Evolutionary conservation across 1,140 invertebrate genomes (phyloP).

Genomic region (Calycopis cecrops): DNA sequence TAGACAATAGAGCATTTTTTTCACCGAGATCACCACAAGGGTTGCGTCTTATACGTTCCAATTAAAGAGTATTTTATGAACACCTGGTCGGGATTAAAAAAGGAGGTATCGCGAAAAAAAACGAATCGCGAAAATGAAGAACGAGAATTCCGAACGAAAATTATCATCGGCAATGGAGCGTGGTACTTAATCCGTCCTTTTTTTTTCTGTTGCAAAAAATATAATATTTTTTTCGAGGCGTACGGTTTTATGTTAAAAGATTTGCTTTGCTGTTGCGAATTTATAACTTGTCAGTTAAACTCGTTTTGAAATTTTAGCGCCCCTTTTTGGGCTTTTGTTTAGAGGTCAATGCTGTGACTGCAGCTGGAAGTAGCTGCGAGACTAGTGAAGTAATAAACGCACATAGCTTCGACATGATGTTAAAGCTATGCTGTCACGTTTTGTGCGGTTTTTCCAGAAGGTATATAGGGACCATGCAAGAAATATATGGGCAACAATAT

Average conservation of each 20-base stretch:
- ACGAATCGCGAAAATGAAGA: constrained; percentile 1
- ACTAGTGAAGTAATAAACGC: too few relatives aligned
- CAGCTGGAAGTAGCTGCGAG: too few relatives aligned
- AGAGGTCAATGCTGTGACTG: too few relatives aligned
- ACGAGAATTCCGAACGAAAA: constrained; percentile 31
- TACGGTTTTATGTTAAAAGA: constrained; percentile 13
- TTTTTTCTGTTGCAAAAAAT: neutral
- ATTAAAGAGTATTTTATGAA: constrained; percentile 51
- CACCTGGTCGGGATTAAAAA: constrained; percentile 37
- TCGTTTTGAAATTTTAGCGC: too few relatives aligned
- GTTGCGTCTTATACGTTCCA: constrained; percentile 35
- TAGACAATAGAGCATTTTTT: constrained; percentile 17
- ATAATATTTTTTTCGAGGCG: constrained; percentile 12
- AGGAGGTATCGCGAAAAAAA: neutral
- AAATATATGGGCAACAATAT: too few relatives aligned
- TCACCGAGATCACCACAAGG: constrained; percentile 21
- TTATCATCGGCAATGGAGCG: constrained; percentile 63
- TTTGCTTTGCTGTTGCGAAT: too few relatives aligned
- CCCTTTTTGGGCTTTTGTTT: too few relatives aligned
- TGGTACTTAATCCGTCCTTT: constrained; percentile 36
- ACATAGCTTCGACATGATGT: too few relatives aligned
- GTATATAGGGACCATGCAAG: too few relatives aligned
- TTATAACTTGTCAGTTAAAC: too few relatives aligned
- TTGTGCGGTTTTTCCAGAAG: too few relatives aligned
- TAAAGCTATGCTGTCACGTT: too few relatives aligned